These are phyloP conservation scores for Burhinus oedicnemus DNA, from an alignment of 2,113 vertebrate genomes.

Conservation along the genomic window DNA sequence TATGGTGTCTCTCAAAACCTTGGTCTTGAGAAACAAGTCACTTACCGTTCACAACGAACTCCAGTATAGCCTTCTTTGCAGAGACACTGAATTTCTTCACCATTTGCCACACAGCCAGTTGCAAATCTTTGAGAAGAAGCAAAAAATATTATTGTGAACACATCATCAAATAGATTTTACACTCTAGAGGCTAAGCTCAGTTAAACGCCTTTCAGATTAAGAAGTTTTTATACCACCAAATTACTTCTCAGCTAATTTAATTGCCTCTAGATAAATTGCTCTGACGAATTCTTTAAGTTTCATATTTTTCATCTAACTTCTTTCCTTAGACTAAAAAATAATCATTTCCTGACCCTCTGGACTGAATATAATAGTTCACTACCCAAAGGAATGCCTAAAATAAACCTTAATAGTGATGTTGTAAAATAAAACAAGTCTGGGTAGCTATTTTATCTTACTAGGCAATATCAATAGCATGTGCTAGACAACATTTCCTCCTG, in stretches of 20 bases:
- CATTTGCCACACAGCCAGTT: slow-evolving; percentile 80
- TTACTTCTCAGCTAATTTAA: slow-evolving; percentile 5
- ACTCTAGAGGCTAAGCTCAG: neutral
- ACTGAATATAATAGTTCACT: neutral
- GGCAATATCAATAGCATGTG: neutral
- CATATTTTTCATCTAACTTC: neutral
- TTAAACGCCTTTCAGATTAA: neutral
- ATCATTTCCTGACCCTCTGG: neutral
- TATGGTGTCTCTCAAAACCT: neutral
- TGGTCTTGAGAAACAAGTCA: neutral
- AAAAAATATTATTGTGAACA: neutral
- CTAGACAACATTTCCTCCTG: neutral
- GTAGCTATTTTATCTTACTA: neutral
- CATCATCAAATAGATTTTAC: neutral
- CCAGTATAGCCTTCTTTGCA: slow-evolving; percentile 90
- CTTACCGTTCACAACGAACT: slow-evolving; percentile 86
- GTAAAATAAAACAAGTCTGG: slow-evolving; percentile 1
- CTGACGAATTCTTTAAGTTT: neutral
- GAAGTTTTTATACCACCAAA: neutral
- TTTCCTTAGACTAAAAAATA: neutral
- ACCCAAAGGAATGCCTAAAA: slow-evolving; percentile 14
- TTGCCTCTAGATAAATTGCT: neutral
- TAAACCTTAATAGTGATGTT: slow-evolving; percentile 1
- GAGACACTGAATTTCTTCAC: slow-evolving; percentile 79
- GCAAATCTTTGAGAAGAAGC: slow-evolving; percentile 83